Evolutionary conservation across 2,113 vertebrate genomes (phyloP).

Genomic region (Megaceryle torquata): DNA sequence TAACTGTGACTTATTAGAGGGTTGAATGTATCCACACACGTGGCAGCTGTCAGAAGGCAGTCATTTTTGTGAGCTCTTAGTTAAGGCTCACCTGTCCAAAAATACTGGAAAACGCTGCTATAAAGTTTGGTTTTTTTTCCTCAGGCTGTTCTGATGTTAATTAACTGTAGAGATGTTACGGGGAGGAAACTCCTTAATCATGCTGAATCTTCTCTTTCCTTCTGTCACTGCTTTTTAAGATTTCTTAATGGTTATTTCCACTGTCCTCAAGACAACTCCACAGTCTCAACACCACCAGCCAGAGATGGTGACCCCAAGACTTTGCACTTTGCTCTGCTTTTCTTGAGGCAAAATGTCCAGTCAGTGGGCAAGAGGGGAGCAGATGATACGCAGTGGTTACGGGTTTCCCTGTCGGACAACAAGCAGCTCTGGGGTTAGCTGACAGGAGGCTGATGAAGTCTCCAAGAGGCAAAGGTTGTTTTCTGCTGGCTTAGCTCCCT

Average conservation of each 20-base stretch:
- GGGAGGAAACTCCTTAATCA: not conserved
- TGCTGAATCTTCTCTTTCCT: not conserved
- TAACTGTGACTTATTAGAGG: accelerated
- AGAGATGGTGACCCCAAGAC: not conserved
- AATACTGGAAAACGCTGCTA: not conserved
- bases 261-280: not conserved
- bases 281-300: not conserved
- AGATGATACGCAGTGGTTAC: accelerated
- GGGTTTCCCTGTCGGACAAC: not conserved
- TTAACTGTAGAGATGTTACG: not conserved
- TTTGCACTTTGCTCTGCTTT: not conserved
- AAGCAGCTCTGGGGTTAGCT: not conserved
- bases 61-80: not conserved
- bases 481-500: not conserved
- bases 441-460: not conserved
- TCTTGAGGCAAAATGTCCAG: not conserved
- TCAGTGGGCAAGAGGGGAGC: not conserved
- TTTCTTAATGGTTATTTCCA: not conserved
- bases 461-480: not conserved
- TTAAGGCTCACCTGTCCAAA: not conserved
- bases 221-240: not conserved
- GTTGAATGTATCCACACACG: accelerated
- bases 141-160: not conserved
- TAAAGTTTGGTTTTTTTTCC: not conserved
- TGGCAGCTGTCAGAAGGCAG: not conserved